phyloP scores from a whole-genome alignment of 1,140 invertebrate genomes.

The Drosophila lini region DNA sequence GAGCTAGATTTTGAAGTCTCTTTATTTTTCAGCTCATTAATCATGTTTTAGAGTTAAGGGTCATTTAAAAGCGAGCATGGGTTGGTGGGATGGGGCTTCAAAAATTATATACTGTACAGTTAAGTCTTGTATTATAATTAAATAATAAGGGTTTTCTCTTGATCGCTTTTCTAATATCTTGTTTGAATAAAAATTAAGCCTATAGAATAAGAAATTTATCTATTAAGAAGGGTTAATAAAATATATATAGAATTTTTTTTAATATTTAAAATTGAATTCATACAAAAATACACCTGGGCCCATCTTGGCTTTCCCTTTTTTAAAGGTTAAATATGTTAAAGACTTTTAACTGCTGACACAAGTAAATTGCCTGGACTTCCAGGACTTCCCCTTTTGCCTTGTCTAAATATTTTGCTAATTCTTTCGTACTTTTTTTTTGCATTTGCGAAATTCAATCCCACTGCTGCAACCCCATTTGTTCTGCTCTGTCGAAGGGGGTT shows the following conservation, averaged over 20 bases:
- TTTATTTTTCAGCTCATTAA: slow-evolving; percentile 20
- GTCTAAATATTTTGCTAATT: slow-evolving; percentile 31
- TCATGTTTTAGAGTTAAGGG: slow-evolving; percentile 9
- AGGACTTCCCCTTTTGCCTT: background rate
- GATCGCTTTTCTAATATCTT: background rate
- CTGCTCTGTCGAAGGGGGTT: slow-evolving; percentile 20
- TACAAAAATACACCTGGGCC: too few species aligned
- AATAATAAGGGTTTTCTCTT: background rate
- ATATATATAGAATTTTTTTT: background rate
- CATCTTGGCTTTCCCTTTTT: background rate
- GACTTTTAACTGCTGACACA: slow-evolving; percentile 1
- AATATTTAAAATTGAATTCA: background rate
- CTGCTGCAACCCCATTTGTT: slow-evolving; percentile 24
- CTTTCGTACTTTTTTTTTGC: slow-evolving; percentile 2
- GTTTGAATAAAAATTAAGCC: background rate
- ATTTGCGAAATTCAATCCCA: slow-evolving; percentile 37
- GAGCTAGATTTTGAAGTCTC: slow-evolving; percentile 1
- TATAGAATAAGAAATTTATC: background rate
- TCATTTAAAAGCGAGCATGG: background rate
- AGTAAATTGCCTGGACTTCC: slow-evolving; percentile 7
- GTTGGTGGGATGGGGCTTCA: background rate
- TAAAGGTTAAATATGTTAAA: background rate
- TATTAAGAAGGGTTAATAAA: too few species aligned
- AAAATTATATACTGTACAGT: background rate
- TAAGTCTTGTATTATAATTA: background rate